Base-by-base conservation (phyloP, 1,140 invertebrate species). In the Macrostomum lignano region DNA sequence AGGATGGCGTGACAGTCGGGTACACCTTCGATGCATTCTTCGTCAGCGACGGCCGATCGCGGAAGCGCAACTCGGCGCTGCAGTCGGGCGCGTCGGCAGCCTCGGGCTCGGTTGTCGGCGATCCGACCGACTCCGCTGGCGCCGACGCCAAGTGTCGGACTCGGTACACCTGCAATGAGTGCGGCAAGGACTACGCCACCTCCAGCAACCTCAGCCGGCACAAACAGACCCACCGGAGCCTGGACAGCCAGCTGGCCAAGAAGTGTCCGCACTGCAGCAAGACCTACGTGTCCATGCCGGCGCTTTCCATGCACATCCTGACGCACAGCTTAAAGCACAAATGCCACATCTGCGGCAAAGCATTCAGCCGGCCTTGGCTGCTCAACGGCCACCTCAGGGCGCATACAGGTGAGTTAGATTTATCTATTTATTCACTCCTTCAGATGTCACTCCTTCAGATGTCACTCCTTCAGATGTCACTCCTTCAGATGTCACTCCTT, bases 281-380 rank as follows among this genome's bases (percentile, higher is more conserved):
- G 57, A 73, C 76, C 1, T 94, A 94, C 59, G 72, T 78, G 0
- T 84, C 77, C 0, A 55, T 91, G 31, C 84, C 84, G 17, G 86
- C 84, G 0, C 64, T 94, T 0, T 93, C 93, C 55, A 94, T 96
- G 84, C 86, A 94, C 61, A 91, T 93, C 41, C 66, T 84, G 25
- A 96, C 84, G 1, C 86, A 94, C 55, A 94, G 84, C 1, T 56
- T 94, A 38, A 84, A 84, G 0, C 93, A 82, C 65, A 88, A 88
- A 58, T 96, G 86, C 52, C 71, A 74, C 37, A 61, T 88, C 13
- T 94, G 86, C 51, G 82, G 82, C 1, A 94, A 94, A 51, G 79
- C 82, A 1, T 94, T 94, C 61, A 86, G 78, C 2, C 63, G 84
- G 17, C 84, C 86, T 0, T 93, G 84, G 84, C 58, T 93, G 19